Percentiles rank a stretch among this genome's conserved stretches.
These are phyloP conservation scores for Plebejus melissa DNA, from an alignment of 2,888 invertebrate species.

Conservation along the genomic window DNA sequence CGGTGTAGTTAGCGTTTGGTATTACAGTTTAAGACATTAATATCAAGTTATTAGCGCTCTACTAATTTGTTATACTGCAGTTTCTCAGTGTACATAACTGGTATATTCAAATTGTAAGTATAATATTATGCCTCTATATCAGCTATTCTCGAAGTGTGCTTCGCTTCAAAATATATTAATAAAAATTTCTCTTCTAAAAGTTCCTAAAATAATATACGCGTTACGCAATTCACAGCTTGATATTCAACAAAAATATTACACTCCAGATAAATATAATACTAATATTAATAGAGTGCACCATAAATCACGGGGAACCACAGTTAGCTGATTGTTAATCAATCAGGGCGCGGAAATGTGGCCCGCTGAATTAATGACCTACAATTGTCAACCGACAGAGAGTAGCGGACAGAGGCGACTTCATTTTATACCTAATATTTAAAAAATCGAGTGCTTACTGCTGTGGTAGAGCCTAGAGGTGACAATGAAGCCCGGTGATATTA, in stretches of 20 bases:
- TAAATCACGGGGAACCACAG: conserved; percentile 12
- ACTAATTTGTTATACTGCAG: neutral
- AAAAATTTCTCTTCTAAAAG: too few relatives aligned
- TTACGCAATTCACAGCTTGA: too few relatives aligned
- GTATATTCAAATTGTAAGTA: too few relatives aligned
- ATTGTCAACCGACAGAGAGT: conserved; percentile 6
- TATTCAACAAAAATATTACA: neutral
- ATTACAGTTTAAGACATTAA: neutral
- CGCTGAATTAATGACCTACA: conserved; percentile 25
- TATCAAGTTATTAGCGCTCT: neutral
- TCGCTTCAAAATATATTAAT: too few relatives aligned
- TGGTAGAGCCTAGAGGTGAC: too few relatives aligned
- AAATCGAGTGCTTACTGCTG: too few relatives aligned
- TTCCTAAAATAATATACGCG: too few relatives aligned
- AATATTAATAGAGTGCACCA: neutral
- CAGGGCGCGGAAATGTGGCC: conserved; percentile 21
- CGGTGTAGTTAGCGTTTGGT: neutral
- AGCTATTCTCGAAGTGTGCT: too few relatives aligned
- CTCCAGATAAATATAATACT: neutral
- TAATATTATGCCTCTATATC: too few relatives aligned
- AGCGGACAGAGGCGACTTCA: neutral
- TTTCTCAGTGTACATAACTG: neutral
- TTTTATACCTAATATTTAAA: neutral
- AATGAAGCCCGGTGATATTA: too few relatives aligned
- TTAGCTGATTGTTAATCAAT: conserved; percentile 19